Conservation (phyloP, 2,113 vertebrate species). For the Barnardius zonarius region DNA sequence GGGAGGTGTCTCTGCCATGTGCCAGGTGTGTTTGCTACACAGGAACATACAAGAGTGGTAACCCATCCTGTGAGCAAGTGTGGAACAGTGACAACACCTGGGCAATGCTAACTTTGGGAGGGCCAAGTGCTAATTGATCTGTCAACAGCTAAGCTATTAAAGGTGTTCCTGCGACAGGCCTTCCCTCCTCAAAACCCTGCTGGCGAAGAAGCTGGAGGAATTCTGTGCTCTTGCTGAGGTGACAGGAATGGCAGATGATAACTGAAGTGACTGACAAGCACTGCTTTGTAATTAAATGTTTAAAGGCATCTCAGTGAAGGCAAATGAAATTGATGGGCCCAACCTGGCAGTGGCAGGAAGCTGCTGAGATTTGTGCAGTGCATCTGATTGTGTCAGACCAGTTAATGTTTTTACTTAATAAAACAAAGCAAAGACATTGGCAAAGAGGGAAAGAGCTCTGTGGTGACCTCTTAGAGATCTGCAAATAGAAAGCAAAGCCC, state of each 20-base stretch:
- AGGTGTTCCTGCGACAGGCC: neutral
- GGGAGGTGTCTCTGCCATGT: neutral
- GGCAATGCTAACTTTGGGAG: neutral
- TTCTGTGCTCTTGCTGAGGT: neutral
- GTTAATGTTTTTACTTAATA: neutral
- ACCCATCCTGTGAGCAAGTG: neutral
- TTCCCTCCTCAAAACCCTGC: neutral
- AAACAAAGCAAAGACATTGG: neutral
- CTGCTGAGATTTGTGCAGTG: neutral
- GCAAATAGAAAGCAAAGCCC: neutral
- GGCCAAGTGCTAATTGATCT: neutral
- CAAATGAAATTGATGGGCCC: neutral
- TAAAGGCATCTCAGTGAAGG: neutral
- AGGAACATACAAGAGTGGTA: neutral
- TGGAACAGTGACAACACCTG: neutral
- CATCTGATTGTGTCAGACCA: neutral
- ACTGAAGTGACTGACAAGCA: neutral
- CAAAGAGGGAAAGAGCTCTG: neutral
- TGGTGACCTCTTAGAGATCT: neutral
- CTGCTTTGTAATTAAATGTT: neutral
- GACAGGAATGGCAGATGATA: neutral
- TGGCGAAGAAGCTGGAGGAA: neutral
- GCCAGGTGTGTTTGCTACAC: neutral
- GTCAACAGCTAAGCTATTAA: neutral
- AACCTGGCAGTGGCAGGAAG: neutral